Evolutionary conservation across 2,888 invertebrate genomes (phyloP), one percentile per base, ranked within the genome.

Genomic region (Atethmia centrago): DNA sequence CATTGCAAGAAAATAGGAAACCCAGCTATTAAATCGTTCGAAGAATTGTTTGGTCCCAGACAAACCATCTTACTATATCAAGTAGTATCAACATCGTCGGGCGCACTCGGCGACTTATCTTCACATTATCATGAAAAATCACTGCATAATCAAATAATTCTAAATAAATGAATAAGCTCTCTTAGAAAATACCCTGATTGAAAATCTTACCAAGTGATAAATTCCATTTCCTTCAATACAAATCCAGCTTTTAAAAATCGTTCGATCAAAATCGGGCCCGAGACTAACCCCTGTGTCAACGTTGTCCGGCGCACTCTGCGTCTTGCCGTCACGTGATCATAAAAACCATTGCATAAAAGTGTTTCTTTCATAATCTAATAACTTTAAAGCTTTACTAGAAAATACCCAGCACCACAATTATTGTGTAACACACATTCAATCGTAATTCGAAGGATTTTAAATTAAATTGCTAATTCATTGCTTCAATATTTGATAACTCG

Each of bases 191-290:
- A n/a, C 8, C 3, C 21, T 4, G 21, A 28, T 69, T 42, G 14
- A 31, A 59, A 55, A 71, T 40, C 28, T 12, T 25, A 25, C 4
- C 0, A 65, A 25, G 7, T 19, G 40, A 42, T 4, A 66, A 10
- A n/a, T 21, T 31, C 7, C 10, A 9, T 55, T 40, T 19, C n/a
- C 8, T 21, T 69, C 19, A 51, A 42, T 53, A 62, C 49, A n/a
- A 53, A 55, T 45, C n/a, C 19, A 36, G 19, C 51, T 25, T 25
- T 59, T 74, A 62, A 9, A 51, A 66, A 56, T 66, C 58, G 67
- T 45, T 51, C 72, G 62, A 72, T 53, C 58, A 59, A 76, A 40
- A 47, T 65, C 40, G 28, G 14, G 21, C 51, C 47, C 5, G 19
- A 55, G 49, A 25, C 31, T 21, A 59, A 40, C 45, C 36, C 8